A percentile compares a stretch with the other conserved stretches of the same genome.
Evolutionary conservation across 1,140 invertebrate genomes (phyloP).

Genomic region (Fopius arisanus): DNA sequence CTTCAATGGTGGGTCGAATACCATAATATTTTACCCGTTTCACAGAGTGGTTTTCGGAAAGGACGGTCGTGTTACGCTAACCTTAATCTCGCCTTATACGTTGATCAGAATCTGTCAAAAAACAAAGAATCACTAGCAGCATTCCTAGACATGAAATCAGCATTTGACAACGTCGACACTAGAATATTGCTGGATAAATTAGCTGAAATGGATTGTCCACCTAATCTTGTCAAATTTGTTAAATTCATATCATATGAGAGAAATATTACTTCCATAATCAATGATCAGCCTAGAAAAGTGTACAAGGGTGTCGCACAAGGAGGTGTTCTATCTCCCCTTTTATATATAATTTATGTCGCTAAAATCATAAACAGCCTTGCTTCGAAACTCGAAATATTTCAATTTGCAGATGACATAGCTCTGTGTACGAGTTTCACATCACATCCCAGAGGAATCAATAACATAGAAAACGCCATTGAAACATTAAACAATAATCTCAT

Average conservation of each 20-base stretch:
- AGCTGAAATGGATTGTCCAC: neutral
- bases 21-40: neutral
- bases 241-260: neutral
- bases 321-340: slow-evolving; percentile 5
- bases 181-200: neutral
- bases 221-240: neutral
- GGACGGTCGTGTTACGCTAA: neutral
- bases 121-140: neutral
- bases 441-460: neutral
- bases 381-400: neutral
- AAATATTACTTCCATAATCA: neutral
- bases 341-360: slow-evolving; percentile 21
- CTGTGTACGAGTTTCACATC: neutral
- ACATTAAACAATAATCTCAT: neutral
- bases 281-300: neutral
- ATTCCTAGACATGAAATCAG: neutral
- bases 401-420: slow-evolving; percentile 31
- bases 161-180: slow-evolving; percentile 15
- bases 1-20: neutral
- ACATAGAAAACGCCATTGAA: neutral
- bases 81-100: neutral
- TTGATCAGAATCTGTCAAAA: neutral
- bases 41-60: neutral
- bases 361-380: slow-evolving; percentile 4
- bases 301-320: slow-evolving; percentile 15